Conservation (phyloP, 2,797 vertebrate species). For the Coregonus sp. region DNA sequence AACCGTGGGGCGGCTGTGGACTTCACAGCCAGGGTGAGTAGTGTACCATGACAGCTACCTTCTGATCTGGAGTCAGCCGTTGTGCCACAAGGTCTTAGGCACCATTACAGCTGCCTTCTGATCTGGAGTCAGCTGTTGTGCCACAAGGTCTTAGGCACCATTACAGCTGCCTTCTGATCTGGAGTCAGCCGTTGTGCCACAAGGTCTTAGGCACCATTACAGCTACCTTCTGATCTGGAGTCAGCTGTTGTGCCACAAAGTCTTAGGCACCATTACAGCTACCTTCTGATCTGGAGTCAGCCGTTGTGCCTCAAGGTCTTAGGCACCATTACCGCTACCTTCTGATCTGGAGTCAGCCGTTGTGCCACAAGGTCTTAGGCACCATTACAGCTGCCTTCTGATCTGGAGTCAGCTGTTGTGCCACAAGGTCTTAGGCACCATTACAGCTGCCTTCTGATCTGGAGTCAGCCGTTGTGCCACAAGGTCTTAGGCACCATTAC, state of each 20-base stretch:
- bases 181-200: too few species aligned
- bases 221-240: not conserved
- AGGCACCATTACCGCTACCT: not conserved
- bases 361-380: not conserved
- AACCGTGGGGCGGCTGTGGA: constrained; percentile 96
- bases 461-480: not conserved
- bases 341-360: not conserved
- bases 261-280: not conserved
- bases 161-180: not conserved
- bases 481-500: too few species aligned
- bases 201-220: not conserved
- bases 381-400: not conserved
- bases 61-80: not conserved
- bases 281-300: not conserved
- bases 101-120: not conserved
- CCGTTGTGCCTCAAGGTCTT: not conserved
- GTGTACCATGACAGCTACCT: not conserved
- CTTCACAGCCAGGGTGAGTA: constrained; percentile 91
- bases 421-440: too few species aligned
- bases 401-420: not conserved
- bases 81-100: not conserved
- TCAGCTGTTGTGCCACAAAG: not conserved
- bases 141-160: not conserved
- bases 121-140: not conserved
- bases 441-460: not conserved